Evolutionary conservation across 1,140 invertebrate species (phyloP), one percentile per base, ranked within the genome.

Genomic region (Nasonia longicornis): DNA sequence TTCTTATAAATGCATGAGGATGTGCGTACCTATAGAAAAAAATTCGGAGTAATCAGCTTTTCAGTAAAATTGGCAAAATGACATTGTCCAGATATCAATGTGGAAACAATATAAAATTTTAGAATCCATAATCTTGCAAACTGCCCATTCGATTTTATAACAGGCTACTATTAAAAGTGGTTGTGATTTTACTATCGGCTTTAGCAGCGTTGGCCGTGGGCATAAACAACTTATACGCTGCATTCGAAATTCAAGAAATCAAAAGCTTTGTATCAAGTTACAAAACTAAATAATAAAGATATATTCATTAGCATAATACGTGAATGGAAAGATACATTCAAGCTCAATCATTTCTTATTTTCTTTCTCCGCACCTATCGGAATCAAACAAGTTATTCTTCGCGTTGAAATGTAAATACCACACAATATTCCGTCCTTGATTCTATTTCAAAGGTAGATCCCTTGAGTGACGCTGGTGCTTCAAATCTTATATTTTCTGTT

Each of bases 61-160:
- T 67, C 11, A n/a, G 3, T 26, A 26, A 11, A 67, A 67, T 71
- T 71, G 26, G 12, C 14, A 71, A 31, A 38, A 12, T 71, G 1
- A 35, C 11, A 31, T 71, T 71, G 2, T 14, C 12, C 31, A 12
- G 29, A 16, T 4, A 12, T 26, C 20, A 14, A 69, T 69, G 31
- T 20, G 2, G 12, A 3, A 14, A 16, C 12, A 22, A 71, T 38
- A 71, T 71, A 16, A 71, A 71, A 71, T 42, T 71, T 42, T 71
- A 67, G 66, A 67, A 67, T 29, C 66, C 11, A 67, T 67, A 29
- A 67, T 67, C 66, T 12, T 29, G n/a, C n/a, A 29, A 67, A 67
- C 20, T 67, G 26, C 26, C 22, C 6, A 8, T 67, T 67, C 26
- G 0, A 4, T 31, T 67, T 67, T 67, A 67, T 67, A 3, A 1